Evolutionary conservation across 2,797 vertebrate species (phyloP).

Genomic region (Pseudochirops corinnae): DNA sequence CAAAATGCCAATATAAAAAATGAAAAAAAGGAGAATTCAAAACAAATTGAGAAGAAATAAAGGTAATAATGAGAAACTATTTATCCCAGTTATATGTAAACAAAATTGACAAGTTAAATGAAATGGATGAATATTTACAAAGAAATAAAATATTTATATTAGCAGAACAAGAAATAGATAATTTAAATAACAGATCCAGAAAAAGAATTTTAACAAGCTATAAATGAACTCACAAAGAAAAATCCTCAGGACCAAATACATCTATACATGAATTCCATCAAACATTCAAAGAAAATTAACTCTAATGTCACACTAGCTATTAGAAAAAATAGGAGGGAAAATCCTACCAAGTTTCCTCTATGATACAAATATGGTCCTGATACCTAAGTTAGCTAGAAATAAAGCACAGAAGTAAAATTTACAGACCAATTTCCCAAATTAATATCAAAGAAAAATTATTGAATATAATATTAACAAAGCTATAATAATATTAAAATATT

Average conservation of each 20-base stretch:
- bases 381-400: neutral
- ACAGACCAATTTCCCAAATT: neutral
- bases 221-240: neutral
- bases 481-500: neutral
- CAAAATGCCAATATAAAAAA: neutral
- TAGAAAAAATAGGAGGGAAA: neutral
- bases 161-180: neutral
- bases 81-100: neutral
- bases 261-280: neutral
- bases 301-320: neutral
- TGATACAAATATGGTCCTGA: neutral
- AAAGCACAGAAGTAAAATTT: neutral
- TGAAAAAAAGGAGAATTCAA: neutral
- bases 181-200: neutral
- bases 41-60: neutral
- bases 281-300: neutral
- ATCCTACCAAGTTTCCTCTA: neutral
- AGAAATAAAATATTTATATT: neutral
- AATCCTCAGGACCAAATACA: neutral
- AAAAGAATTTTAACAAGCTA: neutral
- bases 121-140: neutral
- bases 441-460: neutral
- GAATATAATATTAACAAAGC: neutral
- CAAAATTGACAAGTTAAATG: neutral
- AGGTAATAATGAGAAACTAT: neutral